A percentile compares a stretch with the other conserved stretches of the same genome.
Conservation (phyloP, 2,113 vertebrate genomes). For the Rostratula benghalensis region DNA sequence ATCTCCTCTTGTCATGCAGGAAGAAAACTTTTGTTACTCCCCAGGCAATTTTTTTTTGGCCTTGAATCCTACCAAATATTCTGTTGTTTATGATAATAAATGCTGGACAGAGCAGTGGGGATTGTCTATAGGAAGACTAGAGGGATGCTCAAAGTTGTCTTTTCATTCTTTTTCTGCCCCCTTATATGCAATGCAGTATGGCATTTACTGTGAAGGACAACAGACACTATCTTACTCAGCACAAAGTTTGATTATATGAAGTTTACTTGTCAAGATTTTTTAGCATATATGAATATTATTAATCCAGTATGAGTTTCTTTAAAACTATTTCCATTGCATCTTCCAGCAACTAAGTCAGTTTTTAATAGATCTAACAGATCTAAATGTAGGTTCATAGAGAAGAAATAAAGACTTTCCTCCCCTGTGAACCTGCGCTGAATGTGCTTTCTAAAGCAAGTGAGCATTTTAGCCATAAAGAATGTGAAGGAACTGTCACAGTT, state of each 20-base stretch:
- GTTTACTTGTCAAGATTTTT: neutral
- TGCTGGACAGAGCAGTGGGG: neutral
- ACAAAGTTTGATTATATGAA: neutral
- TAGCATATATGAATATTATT: neutral
- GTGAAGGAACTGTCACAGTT: neutral
- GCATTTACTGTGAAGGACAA: neutral
- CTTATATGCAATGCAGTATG: accelerated
- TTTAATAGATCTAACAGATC: neutral
- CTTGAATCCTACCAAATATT: neutral
- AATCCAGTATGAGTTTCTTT: neutral
- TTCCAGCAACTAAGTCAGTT: neutral
- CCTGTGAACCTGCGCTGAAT: neutral
- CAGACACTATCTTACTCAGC: neutral
- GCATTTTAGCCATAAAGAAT: neutral
- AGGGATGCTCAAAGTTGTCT: neutral
- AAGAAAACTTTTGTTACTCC: neutral
- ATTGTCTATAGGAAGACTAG: neutral
- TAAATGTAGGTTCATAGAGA: neutral
- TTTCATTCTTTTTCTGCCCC: neutral
- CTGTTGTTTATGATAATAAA: neutral
- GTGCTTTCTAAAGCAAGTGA: neutral
- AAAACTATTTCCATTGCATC: neutral
- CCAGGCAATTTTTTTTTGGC: neutral
- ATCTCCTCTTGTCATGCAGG: neutral
- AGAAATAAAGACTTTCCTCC: neutral